These are phyloP conservation scores for Triplophysa siluroides DNA, from an alignment of 2,113 vertebrate genomes.

Conservation along the genomic window DNA sequence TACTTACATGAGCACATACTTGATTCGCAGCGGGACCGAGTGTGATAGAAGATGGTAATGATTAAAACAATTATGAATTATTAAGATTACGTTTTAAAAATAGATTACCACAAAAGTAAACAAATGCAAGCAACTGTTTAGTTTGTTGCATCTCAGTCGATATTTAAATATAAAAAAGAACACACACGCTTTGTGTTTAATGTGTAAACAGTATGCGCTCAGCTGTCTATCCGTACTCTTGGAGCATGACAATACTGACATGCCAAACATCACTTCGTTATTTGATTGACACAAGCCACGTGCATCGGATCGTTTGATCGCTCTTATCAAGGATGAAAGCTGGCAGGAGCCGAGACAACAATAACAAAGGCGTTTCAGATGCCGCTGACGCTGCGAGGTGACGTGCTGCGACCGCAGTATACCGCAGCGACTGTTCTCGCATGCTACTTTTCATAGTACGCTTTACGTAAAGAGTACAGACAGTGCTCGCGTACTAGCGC, in stretches of 20 bases:
- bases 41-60: not conserved
- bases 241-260: not conserved
- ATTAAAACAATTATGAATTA: no score
- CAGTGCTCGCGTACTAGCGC: not conserved
- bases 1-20: not conserved
- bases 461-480: not conserved
- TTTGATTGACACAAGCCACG: not conserved
- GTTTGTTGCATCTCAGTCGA: no score
- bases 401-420: slow-evolving; percentile 50
- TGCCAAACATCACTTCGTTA: not conserved
- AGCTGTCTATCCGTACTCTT: no score
- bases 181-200: no score
- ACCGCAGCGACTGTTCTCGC: slow-evolving; percentile 32
- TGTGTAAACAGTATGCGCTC: no score
- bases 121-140: no score
- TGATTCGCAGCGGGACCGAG: not conserved
- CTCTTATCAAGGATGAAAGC: slow-evolving; percentile 33
- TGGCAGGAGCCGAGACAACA: slow-evolving; percentile 37
- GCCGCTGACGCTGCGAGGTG: slow-evolving; percentile 50
- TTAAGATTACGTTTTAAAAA: no score
- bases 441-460: not conserved
- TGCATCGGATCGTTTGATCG: slow-evolving; percentile 3
- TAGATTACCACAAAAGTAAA: no score
- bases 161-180: no score
- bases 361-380: slow-evolving; percentile 44